Percentiles rank a stretch among this genome's conserved stretches.
These are phyloP conservation scores for Calyptommatus sinebrachiatus DNA, from an alignment of 2,113 vertebrate species.

Conservation along the genomic window DNA sequence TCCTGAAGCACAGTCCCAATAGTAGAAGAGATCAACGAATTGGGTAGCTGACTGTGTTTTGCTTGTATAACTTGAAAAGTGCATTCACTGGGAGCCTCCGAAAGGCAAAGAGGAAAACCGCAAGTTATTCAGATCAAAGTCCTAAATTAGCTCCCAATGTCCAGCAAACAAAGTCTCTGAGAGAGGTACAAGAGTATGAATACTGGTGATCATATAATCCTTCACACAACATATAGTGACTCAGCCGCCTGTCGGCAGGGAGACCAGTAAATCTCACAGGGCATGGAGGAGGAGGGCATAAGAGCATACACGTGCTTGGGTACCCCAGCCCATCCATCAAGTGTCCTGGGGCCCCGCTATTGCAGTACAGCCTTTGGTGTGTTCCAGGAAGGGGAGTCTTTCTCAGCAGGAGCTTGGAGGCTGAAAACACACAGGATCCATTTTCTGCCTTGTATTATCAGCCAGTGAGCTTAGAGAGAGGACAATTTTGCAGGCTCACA, in stretches of 20 bases:
- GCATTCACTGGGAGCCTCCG: neutral
- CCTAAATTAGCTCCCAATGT: neutral
- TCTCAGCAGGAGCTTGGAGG: rapidly evolving
- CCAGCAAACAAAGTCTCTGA: neutral
- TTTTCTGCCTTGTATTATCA: neutral
- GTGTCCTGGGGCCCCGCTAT: neutral
- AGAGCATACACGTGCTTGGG: too few relatives aligned
- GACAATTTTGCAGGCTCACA: neutral
- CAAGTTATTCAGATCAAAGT: slow-evolving; percentile 3
- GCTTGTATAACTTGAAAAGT: neutral
- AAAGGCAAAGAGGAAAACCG: neutral
- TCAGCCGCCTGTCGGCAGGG: neutral
- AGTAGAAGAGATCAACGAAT: neutral
- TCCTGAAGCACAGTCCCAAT: neutral
- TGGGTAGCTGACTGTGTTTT: neutral
- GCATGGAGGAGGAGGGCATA: neutral
- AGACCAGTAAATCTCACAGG: neutral
- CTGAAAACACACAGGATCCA: rapidly evolving
- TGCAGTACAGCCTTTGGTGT: too few relatives aligned
- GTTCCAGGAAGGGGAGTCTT: neutral
- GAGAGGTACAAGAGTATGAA: slow-evolving; percentile 23
- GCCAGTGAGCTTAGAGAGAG: neutral
- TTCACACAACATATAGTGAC: neutral
- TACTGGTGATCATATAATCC: neutral
- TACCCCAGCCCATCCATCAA: neutral